A percentile compares a stretch with the other conserved stretches of the same genome.
Evolutionary conservation across 2,113 vertebrate species (phyloP).

Genomic region (Daubentonia madagascariensis): DNA sequence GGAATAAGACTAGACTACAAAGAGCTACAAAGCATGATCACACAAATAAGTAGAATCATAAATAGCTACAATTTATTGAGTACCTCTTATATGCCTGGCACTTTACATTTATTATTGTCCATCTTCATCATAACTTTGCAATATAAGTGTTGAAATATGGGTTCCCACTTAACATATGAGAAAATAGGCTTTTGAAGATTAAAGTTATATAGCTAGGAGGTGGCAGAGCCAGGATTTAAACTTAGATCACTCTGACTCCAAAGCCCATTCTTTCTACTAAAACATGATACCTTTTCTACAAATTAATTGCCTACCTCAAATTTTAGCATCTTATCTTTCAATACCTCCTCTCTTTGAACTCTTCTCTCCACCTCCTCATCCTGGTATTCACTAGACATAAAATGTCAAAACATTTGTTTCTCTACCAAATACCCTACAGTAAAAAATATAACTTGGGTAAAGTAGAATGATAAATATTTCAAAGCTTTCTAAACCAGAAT

Average conservation of each 20-base stretch:
- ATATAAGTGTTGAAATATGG: neutral
- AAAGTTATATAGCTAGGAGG: neutral
- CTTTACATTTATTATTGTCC: neutral
- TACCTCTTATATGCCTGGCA: neutral
- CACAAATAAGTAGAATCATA: neutral
- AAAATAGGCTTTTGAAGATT: neutral
- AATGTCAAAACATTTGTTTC: constrained; percentile 32
- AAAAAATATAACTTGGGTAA: neutral
- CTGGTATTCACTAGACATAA: neutral
- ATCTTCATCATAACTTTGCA: neutral
- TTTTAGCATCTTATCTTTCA: neutral
- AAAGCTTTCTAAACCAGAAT: neutral
- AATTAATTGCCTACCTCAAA: neutral
- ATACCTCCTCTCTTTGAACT: neutral
- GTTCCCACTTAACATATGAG: neutral
- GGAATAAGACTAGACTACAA: neutral
- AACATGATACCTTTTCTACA: neutral
- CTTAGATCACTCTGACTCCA: neutral
- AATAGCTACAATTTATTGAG: neutral
- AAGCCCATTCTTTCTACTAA: neutral
- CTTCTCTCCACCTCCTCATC: neutral
- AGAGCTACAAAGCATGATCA: neutral
- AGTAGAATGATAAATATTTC: neutral
- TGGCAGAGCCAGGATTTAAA: constrained; percentile 10
- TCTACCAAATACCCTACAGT: neutral